Evolutionary conservation across 1,140 invertebrate species (phyloP).

Genomic region (Dendrolimus kikuchii): DNA sequence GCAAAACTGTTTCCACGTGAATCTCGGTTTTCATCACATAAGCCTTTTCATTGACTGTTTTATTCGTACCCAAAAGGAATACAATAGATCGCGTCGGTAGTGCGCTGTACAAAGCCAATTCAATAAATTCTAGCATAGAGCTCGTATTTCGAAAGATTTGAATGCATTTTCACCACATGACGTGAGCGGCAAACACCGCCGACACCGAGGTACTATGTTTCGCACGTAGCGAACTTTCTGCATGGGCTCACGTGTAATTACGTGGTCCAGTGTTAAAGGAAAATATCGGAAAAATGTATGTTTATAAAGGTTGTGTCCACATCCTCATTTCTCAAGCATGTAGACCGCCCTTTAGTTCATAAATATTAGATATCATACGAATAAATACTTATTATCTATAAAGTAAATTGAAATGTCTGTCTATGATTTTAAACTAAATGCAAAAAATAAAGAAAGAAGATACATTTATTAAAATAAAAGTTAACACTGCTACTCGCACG

Average conservation of each 20-base stretch:
- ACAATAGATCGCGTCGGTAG: slow-evolving; percentile 41
- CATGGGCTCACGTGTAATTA: slow-evolving; percentile 23
- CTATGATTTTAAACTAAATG: too few species aligned
- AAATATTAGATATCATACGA: too few species aligned
- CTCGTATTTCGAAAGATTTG: slow-evolving; percentile 49
- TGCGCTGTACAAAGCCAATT: slow-evolving; percentile 45
- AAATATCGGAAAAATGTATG: slow-evolving; percentile 2
- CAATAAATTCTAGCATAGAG: slow-evolving; percentile 51
- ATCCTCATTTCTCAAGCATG: too few species aligned
- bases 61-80: slow-evolving; percentile 44
- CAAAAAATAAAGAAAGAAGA: too few species aligned
- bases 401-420: too few species aligned
- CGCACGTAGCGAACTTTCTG: slow-evolving; percentile 5
- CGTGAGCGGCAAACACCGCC: slow-evolving; percentile 9
- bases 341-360: too few species aligned
- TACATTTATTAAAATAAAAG: too few species aligned
- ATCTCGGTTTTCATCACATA: too few species aligned
- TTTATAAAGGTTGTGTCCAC: too few species aligned
- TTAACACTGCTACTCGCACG: too few species aligned
- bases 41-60: neutral
- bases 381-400: too few species aligned
- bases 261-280: slow-evolving; percentile 13
- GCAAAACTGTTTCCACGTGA: too few species aligned
- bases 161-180: slow-evolving; percentile 53
- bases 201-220: slow-evolving; percentile 1